These are phyloP conservation scores for Tenthredo livida DNA, from an alignment of 2,888 invertebrate species.

Conservation along the genomic window DNA sequence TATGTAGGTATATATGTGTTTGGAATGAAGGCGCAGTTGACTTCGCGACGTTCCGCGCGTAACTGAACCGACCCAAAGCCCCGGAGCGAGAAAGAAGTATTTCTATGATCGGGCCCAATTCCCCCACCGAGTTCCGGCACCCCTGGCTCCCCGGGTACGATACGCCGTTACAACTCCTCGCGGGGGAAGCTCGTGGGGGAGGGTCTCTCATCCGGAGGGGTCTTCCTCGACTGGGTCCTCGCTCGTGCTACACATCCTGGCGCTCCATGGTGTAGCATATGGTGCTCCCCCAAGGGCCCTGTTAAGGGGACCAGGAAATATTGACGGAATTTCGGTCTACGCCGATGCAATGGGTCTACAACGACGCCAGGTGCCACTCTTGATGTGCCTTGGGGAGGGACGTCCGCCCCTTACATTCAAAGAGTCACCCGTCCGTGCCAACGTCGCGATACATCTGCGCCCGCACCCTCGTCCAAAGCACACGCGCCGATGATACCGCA, in stretches of 20 bases:
- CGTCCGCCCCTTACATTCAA: slow-evolving; percentile 44
- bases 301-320: background rate
- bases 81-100: slow-evolving; percentile 12
- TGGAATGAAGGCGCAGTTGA: slow-evolving; percentile 6
- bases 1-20: background rate
- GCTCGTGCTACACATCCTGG: slow-evolving; percentile 42
- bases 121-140: slow-evolving; percentile 44
- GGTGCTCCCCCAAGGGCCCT: slow-evolving; percentile 4
- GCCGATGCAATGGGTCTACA: slow-evolving; percentile 11
- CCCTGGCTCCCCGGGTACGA: background rate
- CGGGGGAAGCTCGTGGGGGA: slow-evolving; percentile 49
- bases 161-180: slow-evolving; percentile 38
- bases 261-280: slow-evolving; percentile 19
- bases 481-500: slow-evolving; percentile 38
- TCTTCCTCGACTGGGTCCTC: slow-evolving; percentile 42
- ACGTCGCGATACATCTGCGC: slow-evolving; percentile 44
- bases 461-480: slow-evolving; percentile 41
- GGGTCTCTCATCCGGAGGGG: slow-evolving; percentile 41
- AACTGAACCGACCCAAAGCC: slow-evolving; percentile 41
- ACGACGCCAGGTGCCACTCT: slow-evolving; percentile 46
- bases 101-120: slow-evolving; percentile 22
- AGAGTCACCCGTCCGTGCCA: slow-evolving; percentile 46
- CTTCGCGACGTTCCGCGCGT: slow-evolving; percentile 49
- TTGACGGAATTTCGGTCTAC: background rate
- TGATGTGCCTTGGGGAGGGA: slow-evolving; percentile 49